These are phyloP conservation scores for Pantherophis vulpinus DNA, from an alignment of 2,797 vertebrate genomes.

Conservation along the genomic window DNA sequence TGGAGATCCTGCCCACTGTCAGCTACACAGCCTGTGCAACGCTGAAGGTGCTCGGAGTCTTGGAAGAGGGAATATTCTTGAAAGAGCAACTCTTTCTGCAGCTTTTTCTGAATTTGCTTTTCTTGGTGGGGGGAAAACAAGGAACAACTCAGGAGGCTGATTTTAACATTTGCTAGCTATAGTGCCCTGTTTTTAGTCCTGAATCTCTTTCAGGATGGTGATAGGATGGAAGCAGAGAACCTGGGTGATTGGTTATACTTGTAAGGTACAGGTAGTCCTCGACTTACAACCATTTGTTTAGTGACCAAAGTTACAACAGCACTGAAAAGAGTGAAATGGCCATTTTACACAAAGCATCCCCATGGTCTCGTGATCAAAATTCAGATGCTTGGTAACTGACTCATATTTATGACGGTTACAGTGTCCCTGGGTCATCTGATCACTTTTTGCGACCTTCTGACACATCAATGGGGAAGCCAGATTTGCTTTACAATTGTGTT, in stretches of 20 bases:
- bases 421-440: background rate
- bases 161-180: no score
- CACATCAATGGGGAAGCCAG: background rate
- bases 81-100: background rate
- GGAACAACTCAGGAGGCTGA: background rate
- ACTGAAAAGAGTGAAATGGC: background rate
- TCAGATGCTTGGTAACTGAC: background rate
- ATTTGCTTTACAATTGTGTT: background rate
- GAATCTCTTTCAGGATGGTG: background rate
- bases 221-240: background rate
- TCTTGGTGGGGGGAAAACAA: background rate
- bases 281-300: background rate
- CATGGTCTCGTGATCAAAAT: background rate
- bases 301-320: background rate
- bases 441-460: background rate
- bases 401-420: background rate
- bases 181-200: background rate
- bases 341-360: background rate
- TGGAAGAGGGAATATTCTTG: background rate
- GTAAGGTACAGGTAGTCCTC: background rate
- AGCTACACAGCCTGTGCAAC: constrained; percentile 98
- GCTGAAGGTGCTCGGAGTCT: constrained; percentile 81
- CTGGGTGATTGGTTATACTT: background rate
- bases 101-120: background rate
- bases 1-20: constrained; percentile 93